Conservation (phyloP, 2,888 invertebrate species). For the Epiblema foenella region DNA sequence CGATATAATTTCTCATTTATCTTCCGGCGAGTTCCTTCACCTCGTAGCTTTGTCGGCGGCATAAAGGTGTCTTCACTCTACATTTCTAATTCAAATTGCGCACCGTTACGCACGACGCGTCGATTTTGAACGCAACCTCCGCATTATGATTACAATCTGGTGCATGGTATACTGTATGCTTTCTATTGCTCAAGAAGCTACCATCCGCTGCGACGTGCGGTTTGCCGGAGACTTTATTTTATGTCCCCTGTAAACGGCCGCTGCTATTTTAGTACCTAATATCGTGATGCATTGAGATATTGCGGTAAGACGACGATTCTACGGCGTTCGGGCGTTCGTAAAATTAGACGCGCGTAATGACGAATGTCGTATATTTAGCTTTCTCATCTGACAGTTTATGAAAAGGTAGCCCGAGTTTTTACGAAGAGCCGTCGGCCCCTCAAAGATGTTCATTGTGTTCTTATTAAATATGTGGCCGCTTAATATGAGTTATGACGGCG, state of each 20-base stretch:
- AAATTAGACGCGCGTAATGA: slow-evolving; percentile 74
- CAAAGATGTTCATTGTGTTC: slow-evolving; percentile 62
- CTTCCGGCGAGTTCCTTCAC: slow-evolving; percentile 77
- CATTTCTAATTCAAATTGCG: slow-evolving; percentile 78
- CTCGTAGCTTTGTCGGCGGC: slow-evolving; percentile 72
- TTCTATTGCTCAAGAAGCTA: slow-evolving; percentile 38
- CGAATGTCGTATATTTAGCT: slow-evolving; percentile 78
- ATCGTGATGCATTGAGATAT: slow-evolving; percentile 45
- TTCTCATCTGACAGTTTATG: slow-evolving; percentile 67
- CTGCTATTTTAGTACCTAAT: slow-evolving; percentile 44
- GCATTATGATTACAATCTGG: slow-evolving; percentile 47
- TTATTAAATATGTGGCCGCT: slow-evolving; percentile 72
- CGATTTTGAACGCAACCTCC: slow-evolving; percentile 65
- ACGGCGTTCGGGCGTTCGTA: slow-evolving; percentile 58
- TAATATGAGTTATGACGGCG: slow-evolving; percentile 76
- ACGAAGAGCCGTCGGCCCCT: slow-evolving; percentile 59
- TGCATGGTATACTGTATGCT: slow-evolving; percentile 39
- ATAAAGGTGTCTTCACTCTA: slow-evolving; percentile 70
- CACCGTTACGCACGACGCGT: slow-evolving; percentile 80
- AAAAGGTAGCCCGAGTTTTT: slow-evolving; percentile 72
- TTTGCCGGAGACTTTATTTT: slow-evolving; percentile 37
- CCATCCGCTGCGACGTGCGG: slow-evolving; percentile 29
- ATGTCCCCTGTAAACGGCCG: slow-evolving; percentile 40
- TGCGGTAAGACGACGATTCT: slow-evolving; percentile 45
- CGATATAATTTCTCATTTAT: slow-evolving; percentile 84